Base-by-base conservation (phyloP, 2,888 invertebrate species). In the Rugalucina vietnamica region DNA sequence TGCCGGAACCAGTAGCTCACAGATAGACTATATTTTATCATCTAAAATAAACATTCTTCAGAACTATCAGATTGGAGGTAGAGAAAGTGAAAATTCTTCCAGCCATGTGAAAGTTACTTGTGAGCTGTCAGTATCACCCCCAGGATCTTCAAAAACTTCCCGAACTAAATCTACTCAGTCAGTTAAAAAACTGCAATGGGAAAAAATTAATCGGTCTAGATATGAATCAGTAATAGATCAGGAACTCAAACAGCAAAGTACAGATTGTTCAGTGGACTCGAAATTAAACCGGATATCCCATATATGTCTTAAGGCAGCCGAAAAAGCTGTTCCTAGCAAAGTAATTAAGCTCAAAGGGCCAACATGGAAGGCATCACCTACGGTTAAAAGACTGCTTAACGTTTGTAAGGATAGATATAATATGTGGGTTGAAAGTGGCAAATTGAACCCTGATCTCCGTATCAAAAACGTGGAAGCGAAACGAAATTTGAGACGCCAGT, bases 1-100 rank as follows among this genome's bases (percentile, higher is more conserved):
- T n/a, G 34, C 71, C 1, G 71, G 71, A n/a, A 27, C 4, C 1
- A 12, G 37, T 36, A 36, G 37, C 21, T 71, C 71, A 3, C 71
- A 71, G 36, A 71, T 71, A 39, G 71, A 71, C 37, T 71, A 71
- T 71, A 71, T 71, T 27, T 5, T 37, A 3, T 27, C 27, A 27
- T 2, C 60, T 5, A 32, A 60, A 71, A 39, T 5, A n/a, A 34
- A 24, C n/a, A 4, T 71, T 34, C 34, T 71, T 4, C 12, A 60
- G 27, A 3, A 4, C 12, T 60, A 60, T 29, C 60, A 18, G 4
- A 60, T 60, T 27, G 60, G 43, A 4, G 36, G 37, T 24, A 24
- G 10, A 14, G 71, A 36, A 2, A 21, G 37, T 3, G 37, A 39
- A 24, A 71, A 71, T 27, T 24, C 43, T 14, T 71, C 71, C 34